Percentiles rank a stretch among this genome's conserved stretches.
phyloP scores from a whole-genome alignment of 2,113 vertebrate species.

The Phaethornis superciliosus region DNA sequence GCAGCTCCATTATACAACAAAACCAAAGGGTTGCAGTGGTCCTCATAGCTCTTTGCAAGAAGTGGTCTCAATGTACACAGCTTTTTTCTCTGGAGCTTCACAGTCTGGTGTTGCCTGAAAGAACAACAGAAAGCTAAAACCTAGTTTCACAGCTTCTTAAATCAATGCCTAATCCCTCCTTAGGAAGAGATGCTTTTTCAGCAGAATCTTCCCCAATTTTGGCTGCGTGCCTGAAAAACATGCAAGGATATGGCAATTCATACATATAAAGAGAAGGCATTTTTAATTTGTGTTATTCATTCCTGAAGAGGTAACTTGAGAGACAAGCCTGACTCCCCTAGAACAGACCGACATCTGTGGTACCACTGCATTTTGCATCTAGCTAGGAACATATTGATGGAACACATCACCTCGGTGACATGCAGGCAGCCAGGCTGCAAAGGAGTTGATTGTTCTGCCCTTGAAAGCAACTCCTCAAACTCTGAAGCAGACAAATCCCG shows the following conservation, averaged over 20 bases:
- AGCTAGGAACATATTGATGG: background rate
- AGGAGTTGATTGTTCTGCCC: background rate
- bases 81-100: background rate
- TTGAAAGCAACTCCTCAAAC: background rate
- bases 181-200: background rate
- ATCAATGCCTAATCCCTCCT: background rate
- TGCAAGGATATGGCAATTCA: background rate
- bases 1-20: background rate
- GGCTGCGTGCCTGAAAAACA: background rate
- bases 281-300: background rate
- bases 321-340: background rate
- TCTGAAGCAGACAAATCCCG: background rate
- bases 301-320: background rate
- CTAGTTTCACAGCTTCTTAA: background rate
- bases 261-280: background rate
- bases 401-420: accelerated
- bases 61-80: background rate
- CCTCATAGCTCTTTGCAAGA: background rate
- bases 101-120: background rate
- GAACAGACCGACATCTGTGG: background rate
- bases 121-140: background rate
- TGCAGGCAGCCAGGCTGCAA: background rate
- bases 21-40: background rate
- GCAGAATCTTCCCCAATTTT: background rate
- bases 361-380: background rate